Base-by-base conservation (phyloP, 2,888 invertebrate species). In the Halictus ligatus region DNA sequence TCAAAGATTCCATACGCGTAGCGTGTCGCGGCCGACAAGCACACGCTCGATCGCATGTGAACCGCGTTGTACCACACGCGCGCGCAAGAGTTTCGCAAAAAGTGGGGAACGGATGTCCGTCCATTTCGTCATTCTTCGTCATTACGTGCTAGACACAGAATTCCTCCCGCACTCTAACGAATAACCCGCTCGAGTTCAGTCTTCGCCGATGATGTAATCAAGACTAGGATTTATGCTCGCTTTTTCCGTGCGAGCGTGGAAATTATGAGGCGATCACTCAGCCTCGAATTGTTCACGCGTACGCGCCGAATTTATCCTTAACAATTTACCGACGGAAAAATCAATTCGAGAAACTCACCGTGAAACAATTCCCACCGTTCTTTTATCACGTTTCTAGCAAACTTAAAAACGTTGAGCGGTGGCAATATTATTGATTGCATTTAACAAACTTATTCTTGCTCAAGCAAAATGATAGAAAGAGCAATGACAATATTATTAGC, bases 41-140 rank as follows among this genome's bases (percentile, higher is more conserved):
- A 40, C 35, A 35, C 54, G 54, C 25, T 29, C 29, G 46, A 29
- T 43, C 58, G 71, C 69, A 83, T 75, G 84, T 74, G 84, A 84
- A 75, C 84, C 74, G 82, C 18, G 69, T 75, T 10, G 29, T 21
- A 35, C 25, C 18, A 43, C 48, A 29, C 60, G 50, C 25, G 50
- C 25, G 43, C 7, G 4, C 35, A 64, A 43, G 46, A 64, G 79
- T 84, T 79, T 79, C 75, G 73, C 58, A 73, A 85, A 83, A 85
- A 85, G 25, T 69, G 25, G 69, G 60, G 80, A 80, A 85, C 85
- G 80, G 79, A 84, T 76, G 75, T 85, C 85, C 79, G 79, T 77
- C n/a, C 79, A 71, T 85, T 85, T 85, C 77, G 75, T 72, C 75
- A 85, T 80, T 75, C 80, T 40, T 74, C 72, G 80, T 74, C 54